Evolutionary conservation across 2,888 invertebrate species (phyloP), one percentile per base, ranked within the genome.

Genomic region (Amphimallon solstitiale): DNA sequence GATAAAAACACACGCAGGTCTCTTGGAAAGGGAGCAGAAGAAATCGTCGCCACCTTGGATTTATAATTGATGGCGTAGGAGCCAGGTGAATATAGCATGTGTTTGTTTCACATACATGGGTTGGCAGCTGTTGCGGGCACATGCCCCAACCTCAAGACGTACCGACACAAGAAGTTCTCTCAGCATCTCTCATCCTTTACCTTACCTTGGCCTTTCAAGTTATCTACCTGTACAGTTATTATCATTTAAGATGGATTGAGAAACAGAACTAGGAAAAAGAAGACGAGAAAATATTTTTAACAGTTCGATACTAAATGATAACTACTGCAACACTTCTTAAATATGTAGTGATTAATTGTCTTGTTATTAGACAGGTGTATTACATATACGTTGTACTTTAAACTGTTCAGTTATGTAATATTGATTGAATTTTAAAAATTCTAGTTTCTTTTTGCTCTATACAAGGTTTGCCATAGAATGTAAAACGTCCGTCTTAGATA

Each of bases 111-210:
- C 63, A 67, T 67, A 72, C 67, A 68, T 67, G 70, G 66, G 68
- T 61, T 66, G 65, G 73, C 75, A 76, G 76, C 76, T 75, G 76
- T 71, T 73, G 67, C 65, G 65, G 74, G 75, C 76, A 76, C 76
- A 76, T 75, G 76, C 76, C 71, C 68, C 23, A 64, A 67, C 59
- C 70, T 72, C 68, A 70, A 72, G 71, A 74, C 71, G 73, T 68
- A 70, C 67, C 70, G 65, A 69, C 68, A 69, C 71, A 67, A 69
- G 71, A 68, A 69, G 67, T 63, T 64, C 65, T 63, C 62, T 60
- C 69, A 65, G 69, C 65, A 29, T 29, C 67, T 67, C 68, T 64
- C 59, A 61, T 64, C 51, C 52, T 65, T 68, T 63, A 45, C 43
- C 59, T 59, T 19, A 23, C 43, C 43, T 21, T 38, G 40, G 43